phyloP scores from a whole-genome alignment of 1,140 invertebrate genomes.

The Drosophila asahinai region DNA sequence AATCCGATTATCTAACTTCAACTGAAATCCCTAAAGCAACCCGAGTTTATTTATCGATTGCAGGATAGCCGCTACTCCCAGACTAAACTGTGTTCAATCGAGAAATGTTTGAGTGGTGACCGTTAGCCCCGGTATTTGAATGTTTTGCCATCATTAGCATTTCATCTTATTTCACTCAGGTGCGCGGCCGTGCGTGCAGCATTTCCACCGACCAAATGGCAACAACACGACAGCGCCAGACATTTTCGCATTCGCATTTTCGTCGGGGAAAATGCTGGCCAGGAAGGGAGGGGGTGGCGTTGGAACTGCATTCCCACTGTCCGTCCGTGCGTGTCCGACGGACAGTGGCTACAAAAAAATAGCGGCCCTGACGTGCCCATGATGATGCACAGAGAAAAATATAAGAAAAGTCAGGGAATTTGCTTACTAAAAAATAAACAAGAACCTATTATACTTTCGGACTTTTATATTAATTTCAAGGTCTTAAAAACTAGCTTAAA shows the following conservation, averaged over 20 bases:
- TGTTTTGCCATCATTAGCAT: constrained; percentile 78
- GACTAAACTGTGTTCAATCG: neutral
- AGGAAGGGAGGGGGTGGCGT: neutral
- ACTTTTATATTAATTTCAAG: no score
- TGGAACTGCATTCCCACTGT: constrained; percentile 64
- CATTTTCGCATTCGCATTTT: constrained; percentile 14
- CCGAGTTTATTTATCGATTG: neutral
- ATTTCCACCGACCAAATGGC: constrained; percentile 49
- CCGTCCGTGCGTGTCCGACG: constrained; percentile 64
- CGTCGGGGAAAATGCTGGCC: neutral
- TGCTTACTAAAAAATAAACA: no score
- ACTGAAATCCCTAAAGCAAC: neutral
- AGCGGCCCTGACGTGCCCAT: constrained; percentile 46
- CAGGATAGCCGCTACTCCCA: neutral
- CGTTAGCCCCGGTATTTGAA: constrained; percentile 52
- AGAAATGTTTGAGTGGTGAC: constrained; percentile 10
- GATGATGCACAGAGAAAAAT: constrained; percentile 13
- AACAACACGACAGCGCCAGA: constrained; percentile 28
- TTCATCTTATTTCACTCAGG: constrained; percentile 76
- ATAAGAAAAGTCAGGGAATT: no score
- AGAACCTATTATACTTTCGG: no score
- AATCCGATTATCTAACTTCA: neutral
- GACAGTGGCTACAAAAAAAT: constrained; percentile 47
- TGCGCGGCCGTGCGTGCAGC: constrained; percentile 68
- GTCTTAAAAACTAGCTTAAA: no score